A percentile compares a stretch with the other conserved stretches of the same genome.
phyloP scores from a whole-genome alignment of 1,140 invertebrate species.

The Macrobrachium nipponense region DNA sequence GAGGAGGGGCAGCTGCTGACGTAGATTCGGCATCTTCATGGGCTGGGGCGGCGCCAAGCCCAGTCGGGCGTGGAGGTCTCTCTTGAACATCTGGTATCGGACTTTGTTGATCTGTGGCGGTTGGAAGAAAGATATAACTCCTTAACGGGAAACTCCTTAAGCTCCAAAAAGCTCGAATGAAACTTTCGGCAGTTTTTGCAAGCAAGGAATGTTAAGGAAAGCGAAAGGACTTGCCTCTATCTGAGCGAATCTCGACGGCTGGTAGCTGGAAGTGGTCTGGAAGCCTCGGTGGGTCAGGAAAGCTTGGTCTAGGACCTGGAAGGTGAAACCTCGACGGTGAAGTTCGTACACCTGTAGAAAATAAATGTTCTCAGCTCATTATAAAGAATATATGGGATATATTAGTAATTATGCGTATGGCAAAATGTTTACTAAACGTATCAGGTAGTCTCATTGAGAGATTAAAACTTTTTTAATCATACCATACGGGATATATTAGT shows the following conservation, averaged over 20 bases:
- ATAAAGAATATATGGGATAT: neutral
- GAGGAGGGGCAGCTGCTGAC: slow-evolving; percentile 3
- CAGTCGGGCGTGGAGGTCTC: slow-evolving; percentile 33
- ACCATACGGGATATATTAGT: too few relatives aligned
- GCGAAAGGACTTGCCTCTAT: slow-evolving; percentile 21
- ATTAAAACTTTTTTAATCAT: too few relatives aligned
- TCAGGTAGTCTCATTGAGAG: too few relatives aligned
- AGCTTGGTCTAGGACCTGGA: slow-evolving; percentile 26
- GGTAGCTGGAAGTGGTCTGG: slow-evolving; percentile 33
- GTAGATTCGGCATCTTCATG: neutral
- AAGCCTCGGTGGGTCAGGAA: slow-evolving; percentile 45
- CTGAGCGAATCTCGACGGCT: slow-evolving; percentile 18
- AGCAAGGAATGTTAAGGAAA: neutral
- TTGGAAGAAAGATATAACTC: neutral
- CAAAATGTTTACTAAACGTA: neutral
- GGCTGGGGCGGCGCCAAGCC: slow-evolving; percentile 7
- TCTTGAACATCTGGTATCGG: slow-evolving; percentile 51
- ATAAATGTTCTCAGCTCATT: neutral
- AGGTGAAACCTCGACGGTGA: slow-evolving; percentile 16
- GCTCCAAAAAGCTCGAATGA: neutral
- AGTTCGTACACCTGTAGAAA: slow-evolving; percentile 47
- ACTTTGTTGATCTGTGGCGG: slow-evolving; percentile 42
- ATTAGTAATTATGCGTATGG: neutral
- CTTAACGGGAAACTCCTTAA: neutral
- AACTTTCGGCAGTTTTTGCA: neutral